A percentile compares a stretch with the other conserved stretches of the same genome.
phyloP scores from a whole-genome alignment of 2,888 invertebrate genomes.

The Cerastis rubricosa region DNA sequence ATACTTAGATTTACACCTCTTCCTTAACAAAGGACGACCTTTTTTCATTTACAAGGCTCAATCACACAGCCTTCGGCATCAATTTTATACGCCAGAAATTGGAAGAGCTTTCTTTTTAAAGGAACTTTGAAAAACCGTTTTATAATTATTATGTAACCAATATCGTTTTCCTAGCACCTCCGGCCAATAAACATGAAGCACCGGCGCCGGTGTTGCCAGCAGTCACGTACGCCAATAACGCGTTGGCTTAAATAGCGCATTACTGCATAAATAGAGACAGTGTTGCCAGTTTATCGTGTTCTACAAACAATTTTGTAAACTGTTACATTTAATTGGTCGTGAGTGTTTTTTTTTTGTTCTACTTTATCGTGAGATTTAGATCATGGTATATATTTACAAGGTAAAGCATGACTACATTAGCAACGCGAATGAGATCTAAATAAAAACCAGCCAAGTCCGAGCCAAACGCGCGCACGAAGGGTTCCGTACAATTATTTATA shows the following conservation, averaged over 20 bases:
- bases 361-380: neutral
- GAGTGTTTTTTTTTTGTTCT: constrained; percentile 16
- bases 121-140: constrained; percentile 7
- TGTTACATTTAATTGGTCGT: constrained; percentile 13
- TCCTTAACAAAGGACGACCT: neutral
- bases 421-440: neutral
- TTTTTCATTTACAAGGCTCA: neutral
- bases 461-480: too few species aligned
- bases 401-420: neutral
- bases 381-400: neutral
- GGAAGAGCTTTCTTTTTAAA: constrained; percentile 5
- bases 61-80: neutral
- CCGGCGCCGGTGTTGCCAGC: constrained; percentile 23
- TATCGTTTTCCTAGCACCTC: constrained; percentile 34
- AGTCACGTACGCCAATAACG: constrained; percentile 50
- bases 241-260: constrained; percentile 39
- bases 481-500: too few species aligned
- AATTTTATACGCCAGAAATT: neutral
- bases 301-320: constrained; percentile 24
- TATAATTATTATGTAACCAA: constrained; percentile 28
- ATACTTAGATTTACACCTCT: neutral
- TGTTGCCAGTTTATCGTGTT: constrained; percentile 28
- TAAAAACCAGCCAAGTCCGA: too few species aligned
- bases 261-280: constrained; percentile 42
- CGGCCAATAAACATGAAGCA: constrained; percentile 23